phyloP scores from a whole-genome alignment of 2,113 vertebrate genomes.

The Columba livia region DNA sequence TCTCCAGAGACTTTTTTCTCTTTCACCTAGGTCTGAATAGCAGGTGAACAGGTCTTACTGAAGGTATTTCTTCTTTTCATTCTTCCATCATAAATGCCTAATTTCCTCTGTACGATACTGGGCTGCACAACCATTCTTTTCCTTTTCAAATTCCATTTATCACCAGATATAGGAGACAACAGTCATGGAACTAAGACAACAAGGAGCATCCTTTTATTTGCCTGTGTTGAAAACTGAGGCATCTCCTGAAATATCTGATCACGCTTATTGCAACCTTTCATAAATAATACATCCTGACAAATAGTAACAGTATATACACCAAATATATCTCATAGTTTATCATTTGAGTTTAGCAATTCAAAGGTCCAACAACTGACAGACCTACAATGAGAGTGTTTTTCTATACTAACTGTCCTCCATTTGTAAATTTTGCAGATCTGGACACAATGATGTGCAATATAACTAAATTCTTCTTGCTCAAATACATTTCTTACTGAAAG shows the following conservation, averaged over 20 bases:
- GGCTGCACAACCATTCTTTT: background rate
- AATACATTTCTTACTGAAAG: background rate
- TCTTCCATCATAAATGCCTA: background rate
- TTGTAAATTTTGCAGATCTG: background rate
- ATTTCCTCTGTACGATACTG: background rate
- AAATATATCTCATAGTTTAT: background rate
- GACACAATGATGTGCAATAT: fast-evolving
- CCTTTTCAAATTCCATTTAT: background rate
- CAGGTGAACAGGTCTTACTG: background rate
- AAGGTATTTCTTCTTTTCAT: background rate
- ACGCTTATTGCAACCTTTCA: background rate
- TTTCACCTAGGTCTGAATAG: background rate
- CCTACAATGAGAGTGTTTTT: background rate
- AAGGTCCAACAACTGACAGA: background rate
- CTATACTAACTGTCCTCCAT: background rate
- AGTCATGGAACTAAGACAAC: background rate
- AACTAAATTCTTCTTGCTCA: background rate
- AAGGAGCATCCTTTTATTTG: background rate
- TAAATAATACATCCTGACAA: background rate
- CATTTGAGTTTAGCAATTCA: background rate
- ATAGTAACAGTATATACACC: background rate
- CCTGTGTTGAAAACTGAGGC: background rate
- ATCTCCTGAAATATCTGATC: background rate
- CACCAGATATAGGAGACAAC: background rate
- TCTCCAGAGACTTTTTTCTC: background rate